Evolutionary conservation across 2,888 invertebrate species (phyloP), one percentile per base, ranked within the genome.

Genomic region (Choreutis nemorana): DNA sequence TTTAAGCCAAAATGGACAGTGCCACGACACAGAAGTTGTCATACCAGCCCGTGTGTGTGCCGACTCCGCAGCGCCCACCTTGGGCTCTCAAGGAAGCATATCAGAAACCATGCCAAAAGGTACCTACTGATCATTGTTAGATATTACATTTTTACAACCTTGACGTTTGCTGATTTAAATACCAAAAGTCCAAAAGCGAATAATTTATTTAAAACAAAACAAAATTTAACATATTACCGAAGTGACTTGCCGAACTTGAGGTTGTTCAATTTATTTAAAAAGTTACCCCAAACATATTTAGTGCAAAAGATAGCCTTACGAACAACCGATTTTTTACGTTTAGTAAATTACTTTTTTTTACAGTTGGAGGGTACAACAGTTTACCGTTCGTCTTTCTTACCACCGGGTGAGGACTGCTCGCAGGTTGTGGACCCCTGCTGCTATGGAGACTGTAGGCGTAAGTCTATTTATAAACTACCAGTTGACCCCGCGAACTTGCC

Each of bases 281-380:
- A n/a, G n/a, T n/a, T n/a, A n/a, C n/a, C n/a, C n/a, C n/a, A n/a
- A n/a, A n/a, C n/a, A n/a, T n/a, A n/a, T n/a, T n/a, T n/a, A n/a
- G n/a, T n/a, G n/a, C 23, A 23, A 8, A 23, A n/a, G 23, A 10
- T 23, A 2, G 2, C 3, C 3, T 9, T 23, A 23, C 2, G 4
- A n/a, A 23, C 11, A 6, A 23, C 6, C 11, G 10, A 11, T 9
- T 10, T n/a, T n/a, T n/a, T n/a, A n/a, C n/a, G n/a, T n/a, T n/a
- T n/a, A n/a, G n/a, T n/a, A n/a, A n/a, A 24, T n/a, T 2, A 8
- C 15, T 30, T 12, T n/a, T 7, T 1, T 20, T 44, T 40, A 2
- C 45, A 78, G 78, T 43, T 80, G 62, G 82, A 86, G 34, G 80
- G 80, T 33, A 80, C 83, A 7, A 87, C 87, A 0, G 64, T 85